Percentiles rank a stretch among this genome's conserved stretches.
These are phyloP conservation scores for Centrocercus urophasianus DNA, from an alignment of 2,113 vertebrate genomes.

Conservation along the genomic window DNA sequence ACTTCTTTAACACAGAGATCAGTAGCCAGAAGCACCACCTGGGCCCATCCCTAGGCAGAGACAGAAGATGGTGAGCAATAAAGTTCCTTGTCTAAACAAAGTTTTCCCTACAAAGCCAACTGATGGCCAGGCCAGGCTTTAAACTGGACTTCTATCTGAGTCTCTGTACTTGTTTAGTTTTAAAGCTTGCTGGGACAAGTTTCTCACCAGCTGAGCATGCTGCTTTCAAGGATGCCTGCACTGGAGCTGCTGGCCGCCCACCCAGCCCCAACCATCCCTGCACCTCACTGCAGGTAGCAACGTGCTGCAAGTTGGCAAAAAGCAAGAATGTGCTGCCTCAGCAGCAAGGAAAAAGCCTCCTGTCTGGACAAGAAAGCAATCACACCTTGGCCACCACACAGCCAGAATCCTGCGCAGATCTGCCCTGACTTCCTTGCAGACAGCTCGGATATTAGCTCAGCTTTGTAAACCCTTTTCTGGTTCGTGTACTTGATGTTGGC, in stretches of 20 bases:
- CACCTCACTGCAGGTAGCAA: constrained; percentile 1
- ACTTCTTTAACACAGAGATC: neutral
- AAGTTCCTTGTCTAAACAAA: neutral
- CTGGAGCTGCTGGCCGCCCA: neutral
- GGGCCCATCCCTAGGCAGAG: neutral
- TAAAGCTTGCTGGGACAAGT: neutral
- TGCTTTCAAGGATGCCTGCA: neutral
- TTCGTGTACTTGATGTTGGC: neutral
- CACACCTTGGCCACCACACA: neutral
- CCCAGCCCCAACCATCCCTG: neutral
- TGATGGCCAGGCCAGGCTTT: neutral
- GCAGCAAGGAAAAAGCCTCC: neutral
- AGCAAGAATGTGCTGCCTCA: constrained; percentile 8
- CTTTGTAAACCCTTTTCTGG: neutral
- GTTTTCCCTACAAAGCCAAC: neutral
- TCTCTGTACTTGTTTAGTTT: neutral
- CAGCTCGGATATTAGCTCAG: neutral
- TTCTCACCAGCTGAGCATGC: neutral
- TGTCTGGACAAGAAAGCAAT: neutral
- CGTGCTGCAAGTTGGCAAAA: fast-evolving
- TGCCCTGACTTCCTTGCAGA: neutral
- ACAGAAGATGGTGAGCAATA: neutral
- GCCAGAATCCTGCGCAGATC: neutral
- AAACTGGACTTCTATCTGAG: neutral
- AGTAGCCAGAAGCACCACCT: neutral